Percentiles rank a stretch among this genome's conserved stretches.
Evolutionary conservation across 2,888 invertebrate species (phyloP).

Genomic region (Volucella bombylans): DNA sequence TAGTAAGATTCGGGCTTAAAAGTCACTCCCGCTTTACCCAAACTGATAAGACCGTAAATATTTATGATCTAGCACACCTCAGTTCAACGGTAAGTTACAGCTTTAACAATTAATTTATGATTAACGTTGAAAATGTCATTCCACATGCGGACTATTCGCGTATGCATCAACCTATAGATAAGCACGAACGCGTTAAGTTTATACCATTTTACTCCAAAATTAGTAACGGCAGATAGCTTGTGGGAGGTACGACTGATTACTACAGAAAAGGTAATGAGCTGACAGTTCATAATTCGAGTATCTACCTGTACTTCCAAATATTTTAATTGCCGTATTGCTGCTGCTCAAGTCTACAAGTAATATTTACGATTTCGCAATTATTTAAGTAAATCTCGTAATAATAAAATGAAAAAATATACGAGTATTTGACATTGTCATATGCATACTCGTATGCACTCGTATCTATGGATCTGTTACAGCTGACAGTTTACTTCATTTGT

Average conservation of each 20-base stretch:
- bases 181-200: constrained; percentile 32
- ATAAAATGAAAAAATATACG: constrained; percentile 54
- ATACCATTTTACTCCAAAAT: constrained; percentile 2
- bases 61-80: constrained; percentile 55
- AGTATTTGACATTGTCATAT: constrained; percentile 67
- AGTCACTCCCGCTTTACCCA: constrained; percentile 52
- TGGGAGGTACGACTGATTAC: too few relatives aligned
- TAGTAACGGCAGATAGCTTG: neutral
- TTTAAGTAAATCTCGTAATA: constrained; percentile 54
- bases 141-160: constrained; percentile 5
- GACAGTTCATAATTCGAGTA: constrained; percentile 15
- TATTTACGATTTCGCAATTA: constrained; percentile 48
- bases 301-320: constrained; percentile 38
- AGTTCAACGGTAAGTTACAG: constrained; percentile 39
- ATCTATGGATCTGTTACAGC: constrained; percentile 32
- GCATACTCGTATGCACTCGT: constrained; percentile 51
- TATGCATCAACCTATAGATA: constrained; percentile 29
- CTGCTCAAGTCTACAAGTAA: neutral
- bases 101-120: constrained; percentile 56
- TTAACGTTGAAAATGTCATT: constrained; percentile 24
- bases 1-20: constrained; percentile 41
- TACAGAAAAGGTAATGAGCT: neutral
- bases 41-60: constrained; percentile 59
- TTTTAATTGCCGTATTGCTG: constrained; percentile 48
- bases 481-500: constrained; percentile 22